Base-by-base conservation (phyloP, 1,140 invertebrate species). In the Drosophila pallidifrons region DNA sequence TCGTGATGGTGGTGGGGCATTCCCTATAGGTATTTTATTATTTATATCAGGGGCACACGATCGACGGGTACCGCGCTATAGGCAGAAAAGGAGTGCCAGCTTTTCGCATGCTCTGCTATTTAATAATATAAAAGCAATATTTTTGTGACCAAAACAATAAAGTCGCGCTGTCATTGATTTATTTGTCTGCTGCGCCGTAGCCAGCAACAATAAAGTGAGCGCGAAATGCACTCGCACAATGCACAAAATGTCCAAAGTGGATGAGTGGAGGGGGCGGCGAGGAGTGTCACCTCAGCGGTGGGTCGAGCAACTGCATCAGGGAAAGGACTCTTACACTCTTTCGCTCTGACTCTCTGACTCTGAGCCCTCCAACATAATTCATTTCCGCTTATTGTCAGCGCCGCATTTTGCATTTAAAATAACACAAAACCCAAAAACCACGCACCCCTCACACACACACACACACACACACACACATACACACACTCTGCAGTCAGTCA, bases 91-190 rank as follows among this genome's bases (percentile, higher is more conserved):
- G 43, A 38, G 72, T 28, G 35, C 35, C 71, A 35, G 54, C 16
- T 55, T 38, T 25, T 25, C 20, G 20, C 20, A 25, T 25, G 20
- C 75, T 52, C 64, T 43, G 75, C 77, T 75, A 77, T 89, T 89
- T 88, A 89, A 88, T 88, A 88, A 89, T 81, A 81, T 88, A 88
- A 88, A 88, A 74, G 83, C 83, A 88, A 88, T 88, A 89, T 89
- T 89, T 89, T 87, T 89, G 85, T 85, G 85, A 89, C 75, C 85
- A 79, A 89, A 89, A 89, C 85, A 89, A 89, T 89, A 89, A 89
- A 89, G 85, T 89, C 85, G 85, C 85, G 85, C 85, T 89, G 85
- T 89, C 85, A 89, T 89, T 89, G 85, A 89, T 89, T 89, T 89
- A 89, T 89, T 89, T 89, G 85, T 89, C 85, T 89, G 85, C 85